Evolutionary conservation across 2,888 invertebrate species (phyloP), one percentile per base, ranked within the genome.

Genomic region (Macrophya annulata): DNA sequence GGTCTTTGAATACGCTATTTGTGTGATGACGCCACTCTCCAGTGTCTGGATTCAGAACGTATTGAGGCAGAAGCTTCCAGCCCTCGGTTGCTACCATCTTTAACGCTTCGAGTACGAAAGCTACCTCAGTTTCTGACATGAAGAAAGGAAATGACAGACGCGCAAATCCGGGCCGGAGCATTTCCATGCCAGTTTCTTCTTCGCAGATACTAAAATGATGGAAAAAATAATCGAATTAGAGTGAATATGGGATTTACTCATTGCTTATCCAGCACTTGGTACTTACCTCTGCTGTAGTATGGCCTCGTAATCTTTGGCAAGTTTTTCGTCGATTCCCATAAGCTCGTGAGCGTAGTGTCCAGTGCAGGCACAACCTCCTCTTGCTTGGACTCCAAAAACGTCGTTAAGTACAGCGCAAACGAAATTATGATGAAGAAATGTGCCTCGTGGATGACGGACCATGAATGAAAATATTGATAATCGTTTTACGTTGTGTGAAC

Each of bases 1-100:
- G 95, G 89, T 98, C 98, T 91, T 96, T 96, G 87, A 97, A 96
- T 6, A 96, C 95, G 77, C 96, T 95, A 92, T 97, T 97, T 0
- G 97, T 96, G 90, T 96, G 96, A 91, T 98, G 98, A 86, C 96
- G 95, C 98, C 98, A 98, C 92, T 98, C 98, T 0, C 97, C 98
- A 0, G 98, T 98, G 91, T 98, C 96, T 6, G 97, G 96, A 91
- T 98, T 97, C n/a, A 98, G 95, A 12, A 96, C 95, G 92, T 98
- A 98, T 92, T 98, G 97, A 0, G 98, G 98, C 84, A 98, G 93
- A 68, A 98, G 95, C 91, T 97, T 97, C 97, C 98, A 98, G 0
- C 97, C 98, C 94, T 98, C 96, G 4, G 97, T 96, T 0, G 98
- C 98, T 0, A 98, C 97, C 96, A 98, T 96, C 92, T 97, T 96